Percentiles rank a stretch among this genome's conserved stretches.
Evolutionary conservation across 2,113 vertebrate genomes (phyloP).

Genomic region (Uropsilus gracilis): DNA sequence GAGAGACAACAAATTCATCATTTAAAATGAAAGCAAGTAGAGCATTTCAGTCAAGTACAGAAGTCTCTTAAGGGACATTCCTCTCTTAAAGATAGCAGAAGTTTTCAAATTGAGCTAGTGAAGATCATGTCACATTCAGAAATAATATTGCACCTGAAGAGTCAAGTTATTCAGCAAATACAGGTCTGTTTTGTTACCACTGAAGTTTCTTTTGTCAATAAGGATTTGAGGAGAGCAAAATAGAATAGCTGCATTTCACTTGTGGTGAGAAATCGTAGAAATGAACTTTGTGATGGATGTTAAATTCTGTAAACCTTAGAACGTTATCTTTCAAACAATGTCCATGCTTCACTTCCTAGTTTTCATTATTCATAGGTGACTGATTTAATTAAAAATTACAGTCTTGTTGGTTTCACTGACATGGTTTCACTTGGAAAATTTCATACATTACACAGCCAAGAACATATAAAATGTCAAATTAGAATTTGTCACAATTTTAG

Average conservation of each 20-base stretch:
- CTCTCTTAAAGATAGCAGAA: not conserved
- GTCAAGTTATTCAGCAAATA: conserved; percentile 42
- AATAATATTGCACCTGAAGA: not conserved
- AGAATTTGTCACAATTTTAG: not conserved
- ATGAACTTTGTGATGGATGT: conserved; percentile 73
- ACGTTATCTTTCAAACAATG: conserved; percentile 78
- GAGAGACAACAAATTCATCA: not conserved
- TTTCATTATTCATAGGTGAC: conserved; percentile 79
- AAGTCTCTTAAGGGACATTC: conserved; percentile 26
- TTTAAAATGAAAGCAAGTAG: conserved; percentile 48
- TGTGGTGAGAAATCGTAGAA: conserved; percentile 67
- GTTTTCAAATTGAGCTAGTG: not conserved
- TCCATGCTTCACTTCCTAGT: conserved; percentile 79
- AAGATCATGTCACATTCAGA: conserved; percentile 32
- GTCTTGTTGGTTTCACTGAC: conserved; percentile 77
- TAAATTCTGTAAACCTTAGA: conserved; percentile 77
- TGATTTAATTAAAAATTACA: conserved; percentile 84
- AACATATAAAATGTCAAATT: conserved; percentile 73
- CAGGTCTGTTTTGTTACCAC: not conserved
- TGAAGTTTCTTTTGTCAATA: conserved; percentile 71
- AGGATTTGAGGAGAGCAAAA: conserved; percentile 71
- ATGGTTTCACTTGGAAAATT: conserved; percentile 79
- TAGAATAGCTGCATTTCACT: conserved; percentile 55
- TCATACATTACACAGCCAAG: conserved; percentile 78
- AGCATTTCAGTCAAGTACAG: conserved; percentile 8